Evolutionary conservation across 2,113 vertebrate genomes (phyloP).

Genomic region (Myotis lucifugus): DNA sequence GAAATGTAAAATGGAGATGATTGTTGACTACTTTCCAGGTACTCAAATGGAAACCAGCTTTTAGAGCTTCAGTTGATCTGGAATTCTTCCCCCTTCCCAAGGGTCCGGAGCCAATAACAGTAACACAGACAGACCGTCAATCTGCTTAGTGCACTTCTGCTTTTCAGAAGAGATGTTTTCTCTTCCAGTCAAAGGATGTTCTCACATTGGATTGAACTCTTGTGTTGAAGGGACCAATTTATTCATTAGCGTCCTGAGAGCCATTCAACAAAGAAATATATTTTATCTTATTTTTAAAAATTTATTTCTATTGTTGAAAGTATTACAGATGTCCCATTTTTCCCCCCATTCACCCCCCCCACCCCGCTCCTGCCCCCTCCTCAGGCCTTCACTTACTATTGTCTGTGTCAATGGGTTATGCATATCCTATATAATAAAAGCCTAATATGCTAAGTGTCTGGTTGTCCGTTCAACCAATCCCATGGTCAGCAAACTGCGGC

Average conservation of each 20-base stretch:
- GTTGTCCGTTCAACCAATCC: too few species aligned
- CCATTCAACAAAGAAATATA: background rate
- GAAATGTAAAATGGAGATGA: slow-evolving; percentile 37
- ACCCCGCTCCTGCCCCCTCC: too few species aligned
- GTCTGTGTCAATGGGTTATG: too few species aligned
- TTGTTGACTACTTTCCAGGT: slow-evolving; percentile 26
- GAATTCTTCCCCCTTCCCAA: background rate
- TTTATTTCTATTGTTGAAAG: too few species aligned
- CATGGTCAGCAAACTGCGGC: too few species aligned
- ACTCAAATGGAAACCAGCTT: slow-evolving; percentile 27
- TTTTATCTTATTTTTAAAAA: background rate
- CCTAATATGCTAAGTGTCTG: too few species aligned
- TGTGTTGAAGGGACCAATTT: background rate
- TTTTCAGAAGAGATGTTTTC: slow-evolving; percentile 15
- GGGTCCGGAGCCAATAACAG: background rate
- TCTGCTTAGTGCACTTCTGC: background rate
- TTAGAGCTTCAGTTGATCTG: background rate
- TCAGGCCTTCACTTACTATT: too few species aligned
- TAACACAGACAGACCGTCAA: background rate
- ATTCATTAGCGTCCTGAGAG: background rate
- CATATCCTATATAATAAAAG: too few species aligned
- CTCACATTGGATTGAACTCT: slow-evolving; percentile 13
- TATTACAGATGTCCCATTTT: too few species aligned
- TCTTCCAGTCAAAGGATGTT: slow-evolving; percentile 4
- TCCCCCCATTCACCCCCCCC: too few species aligned